phyloP scores from a whole-genome alignment of 35 echinoderm and acorn worm species.

The Heliocidaris tuberculata region DNA sequence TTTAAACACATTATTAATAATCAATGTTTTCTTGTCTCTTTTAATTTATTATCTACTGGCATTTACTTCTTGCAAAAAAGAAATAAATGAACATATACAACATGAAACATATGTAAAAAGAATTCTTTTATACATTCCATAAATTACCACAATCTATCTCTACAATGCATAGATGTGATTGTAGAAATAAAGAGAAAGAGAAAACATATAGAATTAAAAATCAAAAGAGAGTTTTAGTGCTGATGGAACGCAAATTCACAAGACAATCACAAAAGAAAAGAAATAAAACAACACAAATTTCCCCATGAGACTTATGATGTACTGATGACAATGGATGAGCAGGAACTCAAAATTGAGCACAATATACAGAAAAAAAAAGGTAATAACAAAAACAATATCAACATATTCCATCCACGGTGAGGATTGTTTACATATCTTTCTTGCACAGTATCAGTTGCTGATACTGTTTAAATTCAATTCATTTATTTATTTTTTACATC shows the following conservation, averaged over 20 bases:
- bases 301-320: not conserved
- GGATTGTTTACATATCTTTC: not conserved
- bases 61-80: conserved; percentile 45
- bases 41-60: conserved; percentile 28
- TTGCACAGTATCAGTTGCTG: not conserved
- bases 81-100: conserved; percentile 45
- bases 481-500: conserved; percentile 33
- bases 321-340: not conserved
- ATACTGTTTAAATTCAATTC: not conserved
- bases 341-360: conserved; percentile 27
- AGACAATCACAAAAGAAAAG: conserved; percentile 18
- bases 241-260: conserved; percentile 11
- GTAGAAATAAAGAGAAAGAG: conserved; percentile 16
- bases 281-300: not conserved
- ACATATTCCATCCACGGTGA: not conserved
- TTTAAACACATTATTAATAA: conserved; percentile 43
- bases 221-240: not conserved
- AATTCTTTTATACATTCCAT: conserved; percentile 22
- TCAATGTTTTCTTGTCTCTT: conserved; percentile 13
- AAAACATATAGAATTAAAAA: conserved; percentile 2
- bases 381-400: conserved; percentile 16
- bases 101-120: conserved; percentile 37
- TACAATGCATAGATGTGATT: conserved; percentile 25
- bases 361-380: conserved; percentile 18
- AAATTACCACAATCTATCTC: conserved; percentile 26